These are phyloP conservation scores for Volucella inanis DNA, from an alignment of 2,888 invertebrate genomes.

Conservation along the genomic window DNA sequence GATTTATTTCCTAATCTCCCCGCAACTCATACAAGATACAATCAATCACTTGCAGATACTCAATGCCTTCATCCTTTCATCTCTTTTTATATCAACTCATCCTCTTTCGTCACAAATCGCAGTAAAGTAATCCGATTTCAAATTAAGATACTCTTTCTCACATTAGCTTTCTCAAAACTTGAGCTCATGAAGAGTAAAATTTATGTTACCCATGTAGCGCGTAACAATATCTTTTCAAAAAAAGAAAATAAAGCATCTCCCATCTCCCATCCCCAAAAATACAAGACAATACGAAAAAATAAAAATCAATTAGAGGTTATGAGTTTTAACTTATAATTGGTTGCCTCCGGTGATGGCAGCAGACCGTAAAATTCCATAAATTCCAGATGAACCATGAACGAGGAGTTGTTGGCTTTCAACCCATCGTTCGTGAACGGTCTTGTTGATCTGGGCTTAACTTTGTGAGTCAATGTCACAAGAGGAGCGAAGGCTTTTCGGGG, in stretches of 20 bases:
- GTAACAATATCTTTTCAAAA: conserved; percentile 12
- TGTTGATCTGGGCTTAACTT: conserved; percentile 50
- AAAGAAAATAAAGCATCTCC: conserved; percentile 2
- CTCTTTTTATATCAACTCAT: too few relatives aligned
- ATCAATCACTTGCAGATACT: conserved; percentile 46
- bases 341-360: conserved; percentile 31
- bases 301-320: conserved; percentile 61
- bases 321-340: conserved; percentile 61
- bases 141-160: conserved; percentile 53
- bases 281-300: not conserved
- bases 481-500: conserved; percentile 34
- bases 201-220: conserved; percentile 1
- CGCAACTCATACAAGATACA: conserved; percentile 31
- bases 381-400: conserved; percentile 49
- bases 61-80: not conserved
- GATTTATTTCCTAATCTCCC: conserved; percentile 29
- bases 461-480: conserved; percentile 56
- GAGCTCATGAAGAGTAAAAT: conserved; percentile 9
- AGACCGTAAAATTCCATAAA: conserved; percentile 68
- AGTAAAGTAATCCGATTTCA: conserved; percentile 62
- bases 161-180: conserved; percentile 22
- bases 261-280: not conserved
- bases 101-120: not conserved
- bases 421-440: not conserved
- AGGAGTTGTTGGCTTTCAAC: conserved; percentile 3